phyloP scores from a whole-genome alignment of 2,888 invertebrate genomes.

The Nymphalis urticae region DNA sequence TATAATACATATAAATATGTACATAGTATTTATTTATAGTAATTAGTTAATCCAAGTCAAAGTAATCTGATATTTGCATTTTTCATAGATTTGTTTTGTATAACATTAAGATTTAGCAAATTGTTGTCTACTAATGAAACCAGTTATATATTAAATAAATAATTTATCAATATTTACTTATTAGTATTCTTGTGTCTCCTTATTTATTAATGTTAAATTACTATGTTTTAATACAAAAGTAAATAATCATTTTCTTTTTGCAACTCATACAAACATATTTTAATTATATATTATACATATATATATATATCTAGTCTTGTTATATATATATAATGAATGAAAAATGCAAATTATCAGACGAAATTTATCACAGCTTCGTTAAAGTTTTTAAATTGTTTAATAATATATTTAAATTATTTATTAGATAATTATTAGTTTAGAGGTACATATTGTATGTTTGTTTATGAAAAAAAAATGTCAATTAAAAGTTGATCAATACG shows the following conservation, averaged over 20 bases:
- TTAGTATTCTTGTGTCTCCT: too few relatives aligned
- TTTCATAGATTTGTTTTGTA: neutral
- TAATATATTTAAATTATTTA: constrained; percentile 2
- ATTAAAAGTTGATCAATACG: neutral
- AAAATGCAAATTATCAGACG: constrained; percentile 5
- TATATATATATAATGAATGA: neutral
- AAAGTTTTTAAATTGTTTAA: neutral
- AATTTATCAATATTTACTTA: too few relatives aligned
- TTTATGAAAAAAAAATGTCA: neutral
- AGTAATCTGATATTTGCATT: constrained; percentile 1
- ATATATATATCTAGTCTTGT: neutral
- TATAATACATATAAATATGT: neutral
- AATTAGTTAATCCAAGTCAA: neutral
- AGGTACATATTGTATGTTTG: neutral
- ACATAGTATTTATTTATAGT: neutral
- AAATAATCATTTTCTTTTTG: too few relatives aligned
- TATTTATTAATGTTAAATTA: too few relatives aligned
- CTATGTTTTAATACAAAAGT: too few relatives aligned
- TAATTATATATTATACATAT: too few relatives aligned
- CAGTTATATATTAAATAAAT: too few relatives aligned
- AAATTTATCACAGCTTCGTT: neutral
- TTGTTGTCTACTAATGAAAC: too few relatives aligned
- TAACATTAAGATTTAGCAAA: too few relatives aligned
- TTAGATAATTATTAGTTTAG: constrained; percentile 1
- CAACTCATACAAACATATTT: too few relatives aligned